Conservation (phyloP, 2,797 vertebrate species). For the Notolabrus celidotus region DNA sequence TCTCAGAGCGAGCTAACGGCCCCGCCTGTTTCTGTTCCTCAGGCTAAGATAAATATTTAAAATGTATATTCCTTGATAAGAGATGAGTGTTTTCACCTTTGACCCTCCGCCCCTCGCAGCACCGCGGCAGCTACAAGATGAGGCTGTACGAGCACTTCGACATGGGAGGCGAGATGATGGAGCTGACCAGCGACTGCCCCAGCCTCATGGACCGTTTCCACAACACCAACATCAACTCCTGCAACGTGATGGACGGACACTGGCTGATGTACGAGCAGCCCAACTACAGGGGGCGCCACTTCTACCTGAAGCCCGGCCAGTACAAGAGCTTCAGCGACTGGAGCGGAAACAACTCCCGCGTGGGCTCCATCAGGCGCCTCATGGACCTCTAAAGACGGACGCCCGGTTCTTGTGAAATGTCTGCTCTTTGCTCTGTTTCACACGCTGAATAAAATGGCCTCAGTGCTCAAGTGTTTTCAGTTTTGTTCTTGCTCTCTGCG, state of each 20-base stretch:
- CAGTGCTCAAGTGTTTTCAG: constrained; percentile 58
- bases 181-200: constrained; percentile 79
- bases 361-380: constrained; percentile 80
- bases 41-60: too few species aligned
- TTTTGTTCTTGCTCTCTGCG: constrained; percentile 75
- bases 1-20: neutral
- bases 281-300: constrained; percentile 79
- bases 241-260: constrained; percentile 79
- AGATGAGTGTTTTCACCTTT: neutral
- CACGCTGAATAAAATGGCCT: constrained; percentile 78
- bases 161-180: constrained; percentile 79
- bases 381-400: constrained; percentile 74
- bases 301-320: constrained; percentile 77
- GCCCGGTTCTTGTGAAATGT: constrained; percentile 51
- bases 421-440: constrained; percentile 73
- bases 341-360: constrained; percentile 71
- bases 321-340: constrained; percentile 79
- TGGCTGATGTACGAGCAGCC: constrained; percentile 84
- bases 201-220: constrained; percentile 77
- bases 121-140: constrained; percentile 78
- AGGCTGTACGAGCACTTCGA: constrained; percentile 83
- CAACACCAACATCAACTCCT: constrained; percentile 76
- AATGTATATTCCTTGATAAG: too few species aligned
- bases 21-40: neutral
- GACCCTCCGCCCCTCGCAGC: constrained; percentile 47